Evolutionary conservation across 2,797 vertebrate species (phyloP), one percentile per base, ranked within the genome.

Genomic region (Carduelis carduelis): DNA sequence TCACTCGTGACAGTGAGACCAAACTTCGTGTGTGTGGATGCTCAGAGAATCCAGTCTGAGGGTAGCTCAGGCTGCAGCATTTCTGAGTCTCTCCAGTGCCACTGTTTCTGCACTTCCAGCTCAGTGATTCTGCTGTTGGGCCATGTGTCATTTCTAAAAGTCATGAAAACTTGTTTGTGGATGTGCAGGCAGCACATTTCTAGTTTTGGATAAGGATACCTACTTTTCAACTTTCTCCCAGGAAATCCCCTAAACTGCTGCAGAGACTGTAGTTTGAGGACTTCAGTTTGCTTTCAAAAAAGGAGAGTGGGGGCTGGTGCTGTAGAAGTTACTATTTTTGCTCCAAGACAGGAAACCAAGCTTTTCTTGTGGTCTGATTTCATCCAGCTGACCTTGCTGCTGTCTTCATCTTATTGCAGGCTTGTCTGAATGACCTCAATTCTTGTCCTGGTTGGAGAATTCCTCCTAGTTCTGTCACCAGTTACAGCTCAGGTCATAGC

Each of bases 41-140:
- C 22, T 57, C 47, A 53, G 35, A 52, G 43, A 39, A 61, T 30
- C 23, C 52, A 81, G 22, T 8, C 52, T 2, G 1, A 47, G 35
- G 15, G 10, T 30, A 8, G 27, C 8, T 43, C 0, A 0, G 23
- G 28, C 46, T 85, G 47, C 35, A 61, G 52, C 35, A n/a, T 5
- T 87, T 68, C 30, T 35, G n/a, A 46, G 15, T 21, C 32, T 65
- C 34, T 93, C 43, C 47, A 84, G 35, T 11, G 23, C n/a, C 43
- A 21, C 27, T 16, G 5, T 19, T 18, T 78, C 52, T 86, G 34
- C 34, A 75, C 18, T 47, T 81, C 21, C 34, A 37, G 39, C 30
- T 85, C 39, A 32, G 21, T 9, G 12, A 59, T 23, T 34, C 41
- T 26, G 26, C 13, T 57, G 27, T 41, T 43, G 10, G 41, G 8